Evolutionary conservation across 2,888 invertebrate species (phyloP).

Genomic region (Argyresthia goedartella): DNA sequence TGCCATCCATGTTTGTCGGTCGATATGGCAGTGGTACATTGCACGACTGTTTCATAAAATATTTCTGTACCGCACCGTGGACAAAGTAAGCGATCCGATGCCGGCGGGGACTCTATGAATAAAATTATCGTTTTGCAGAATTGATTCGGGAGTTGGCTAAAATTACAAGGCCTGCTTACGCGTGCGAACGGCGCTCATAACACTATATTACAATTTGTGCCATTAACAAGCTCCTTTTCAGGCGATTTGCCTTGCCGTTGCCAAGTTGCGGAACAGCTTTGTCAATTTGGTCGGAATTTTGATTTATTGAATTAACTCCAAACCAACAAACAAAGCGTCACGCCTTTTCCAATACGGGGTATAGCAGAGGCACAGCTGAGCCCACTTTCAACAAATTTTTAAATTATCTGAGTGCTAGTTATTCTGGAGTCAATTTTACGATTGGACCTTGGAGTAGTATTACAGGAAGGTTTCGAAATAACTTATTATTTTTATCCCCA

Average conservation of each 20-base stretch:
- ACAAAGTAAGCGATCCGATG: slow-evolving; percentile 65
- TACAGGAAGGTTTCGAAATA: too few species aligned
- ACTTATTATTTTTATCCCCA: too few species aligned
- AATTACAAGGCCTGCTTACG: slow-evolving; percentile 47
- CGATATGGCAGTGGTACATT: background rate
- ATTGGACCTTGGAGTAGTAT: too few species aligned
- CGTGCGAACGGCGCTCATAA: slow-evolving; percentile 19
- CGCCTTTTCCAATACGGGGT: too few species aligned
- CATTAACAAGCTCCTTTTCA: background rate
- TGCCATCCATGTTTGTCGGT: background rate
- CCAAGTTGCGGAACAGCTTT: too few species aligned
- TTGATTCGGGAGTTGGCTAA: slow-evolving; percentile 62
- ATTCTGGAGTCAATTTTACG: too few species aligned
- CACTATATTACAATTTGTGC: background rate
- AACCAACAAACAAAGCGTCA: too few species aligned
- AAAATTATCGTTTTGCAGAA: slow-evolving; percentile 68
- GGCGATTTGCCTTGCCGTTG: background rate
- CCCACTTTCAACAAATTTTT: too few species aligned
- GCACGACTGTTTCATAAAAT: slow-evolving; percentile 17
- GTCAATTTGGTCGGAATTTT: too few species aligned
- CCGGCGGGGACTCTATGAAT: slow-evolving; percentile 67
- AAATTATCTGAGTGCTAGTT: too few species aligned
- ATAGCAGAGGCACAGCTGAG: too few species aligned
- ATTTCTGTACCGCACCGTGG: slow-evolving; percentile 61
- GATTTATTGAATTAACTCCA: too few species aligned